Conservation (phyloP, 2,888 invertebrate species). For the Cerastoderma edule region DNA sequence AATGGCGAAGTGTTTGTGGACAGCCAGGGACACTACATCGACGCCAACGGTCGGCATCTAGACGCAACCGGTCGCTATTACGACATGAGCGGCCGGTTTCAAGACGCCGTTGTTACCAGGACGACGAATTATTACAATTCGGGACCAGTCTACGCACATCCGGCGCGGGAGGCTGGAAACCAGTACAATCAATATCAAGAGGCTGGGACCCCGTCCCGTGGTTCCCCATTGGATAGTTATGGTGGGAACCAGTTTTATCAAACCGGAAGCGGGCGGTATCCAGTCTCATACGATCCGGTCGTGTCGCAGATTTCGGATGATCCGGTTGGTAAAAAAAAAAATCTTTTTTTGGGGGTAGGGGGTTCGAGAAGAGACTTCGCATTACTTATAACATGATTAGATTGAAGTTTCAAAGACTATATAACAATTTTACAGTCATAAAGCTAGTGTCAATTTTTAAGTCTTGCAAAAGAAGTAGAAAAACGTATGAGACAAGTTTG, state of each 20-base stretch:
- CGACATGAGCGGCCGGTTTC: constrained; percentile 41
- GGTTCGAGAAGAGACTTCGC: no score
- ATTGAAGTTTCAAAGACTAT: no score
- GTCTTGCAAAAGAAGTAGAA: no score
- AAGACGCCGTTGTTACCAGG: constrained; percentile 33
- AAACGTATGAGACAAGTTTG: no score
- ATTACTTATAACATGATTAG: no score
- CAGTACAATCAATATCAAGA: constrained; percentile 2
- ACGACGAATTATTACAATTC: constrained; percentile 20
- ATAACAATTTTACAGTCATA: no score
- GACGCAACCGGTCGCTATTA: constrained; percentile 52
- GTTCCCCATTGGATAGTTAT: constrained; percentile 40
- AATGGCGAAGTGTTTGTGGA: constrained; percentile 35
- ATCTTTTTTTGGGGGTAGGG: no score
- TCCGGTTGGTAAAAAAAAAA: constrained; percentile 38
- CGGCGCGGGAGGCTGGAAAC: constrained; percentile 1
- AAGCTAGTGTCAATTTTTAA: no score
- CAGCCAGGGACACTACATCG: constrained; percentile 46
- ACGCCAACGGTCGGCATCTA: constrained; percentile 45
- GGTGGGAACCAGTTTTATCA: constrained; percentile 50
- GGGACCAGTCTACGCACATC: background rate
- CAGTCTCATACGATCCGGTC: constrained; percentile 49
- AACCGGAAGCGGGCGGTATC: constrained; percentile 33
- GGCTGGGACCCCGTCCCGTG: background rate
- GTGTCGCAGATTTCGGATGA: constrained; percentile 49